A percentile compares a stretch with the other conserved stretches of the same genome.
Evolutionary conservation across 1,140 invertebrate genomes (phyloP).

Genomic region (Laupala kohalensis): DNA sequence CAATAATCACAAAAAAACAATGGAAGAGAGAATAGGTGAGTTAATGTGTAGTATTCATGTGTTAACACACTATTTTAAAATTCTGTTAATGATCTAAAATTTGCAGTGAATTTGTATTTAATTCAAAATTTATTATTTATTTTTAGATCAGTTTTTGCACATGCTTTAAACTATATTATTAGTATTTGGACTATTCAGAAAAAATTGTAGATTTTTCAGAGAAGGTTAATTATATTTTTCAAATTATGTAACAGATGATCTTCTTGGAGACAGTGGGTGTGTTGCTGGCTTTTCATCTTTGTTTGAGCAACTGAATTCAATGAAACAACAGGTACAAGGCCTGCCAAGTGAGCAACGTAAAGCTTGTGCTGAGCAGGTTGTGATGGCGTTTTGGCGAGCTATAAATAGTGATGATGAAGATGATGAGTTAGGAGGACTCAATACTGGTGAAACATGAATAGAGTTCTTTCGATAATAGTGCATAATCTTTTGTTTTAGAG

Average conservation of each 20-base stretch:
- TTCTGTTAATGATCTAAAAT: too few relatives aligned
- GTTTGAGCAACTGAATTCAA: conserved; percentile 44
- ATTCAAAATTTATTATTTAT: too few relatives aligned
- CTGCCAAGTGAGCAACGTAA: conserved; percentile 49
- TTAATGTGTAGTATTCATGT: too few relatives aligned
- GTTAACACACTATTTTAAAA: too few relatives aligned
- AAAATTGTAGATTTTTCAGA: too few relatives aligned
- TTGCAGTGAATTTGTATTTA: too few relatives aligned
- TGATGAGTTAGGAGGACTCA: conserved; percentile 43
- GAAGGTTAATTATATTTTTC: too few relatives aligned
- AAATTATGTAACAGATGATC: conserved; percentile 25
- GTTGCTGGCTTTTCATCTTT: conserved; percentile 44
- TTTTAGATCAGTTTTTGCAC: too few relatives aligned
- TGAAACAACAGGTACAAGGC: conserved; percentile 52
- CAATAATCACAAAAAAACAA: not conserved
- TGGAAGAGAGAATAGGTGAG: conserved; percentile 14
- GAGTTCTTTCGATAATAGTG: too few relatives aligned
- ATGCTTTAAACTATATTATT: too few relatives aligned
- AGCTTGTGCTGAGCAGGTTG: conserved; percentile 61
- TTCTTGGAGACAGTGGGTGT: conserved; percentile 30
- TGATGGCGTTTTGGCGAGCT: conserved; percentile 63
- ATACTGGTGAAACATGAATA: not conserved
- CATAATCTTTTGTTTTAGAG: too few relatives aligned
- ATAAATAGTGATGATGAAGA: conserved; percentile 64
- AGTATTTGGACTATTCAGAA: not conserved